These are phyloP conservation scores for Ochlodes sylvanus DNA, from an alignment of 2,888 invertebrate genomes.

Conservation along the genomic window DNA sequence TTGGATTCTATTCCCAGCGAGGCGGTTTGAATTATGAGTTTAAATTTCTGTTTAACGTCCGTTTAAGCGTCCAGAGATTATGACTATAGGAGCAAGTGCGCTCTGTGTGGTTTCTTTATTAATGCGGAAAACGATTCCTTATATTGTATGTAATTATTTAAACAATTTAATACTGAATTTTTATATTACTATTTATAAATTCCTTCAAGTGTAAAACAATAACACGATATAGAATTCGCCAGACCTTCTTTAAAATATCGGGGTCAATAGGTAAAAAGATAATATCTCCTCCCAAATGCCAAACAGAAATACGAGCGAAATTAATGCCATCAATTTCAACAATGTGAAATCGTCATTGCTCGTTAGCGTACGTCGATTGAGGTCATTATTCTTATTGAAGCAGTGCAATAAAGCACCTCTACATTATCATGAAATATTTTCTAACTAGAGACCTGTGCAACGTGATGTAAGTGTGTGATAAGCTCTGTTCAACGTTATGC, in stretches of 20 bases:
- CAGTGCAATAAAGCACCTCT: conserved; percentile 46
- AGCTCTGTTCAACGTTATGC: conserved; percentile 23
- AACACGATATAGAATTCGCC: background rate
- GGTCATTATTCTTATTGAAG: conserved; percentile 64
- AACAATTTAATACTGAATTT: background rate
- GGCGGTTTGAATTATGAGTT: no score
- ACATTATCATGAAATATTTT: conserved; percentile 17
- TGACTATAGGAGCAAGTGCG: no score
- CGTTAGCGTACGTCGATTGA: conserved; percentile 49
- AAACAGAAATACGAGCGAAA: conserved; percentile 54
- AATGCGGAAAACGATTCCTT: no score
- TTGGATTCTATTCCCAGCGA: no score
- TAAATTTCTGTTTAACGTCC: no score
- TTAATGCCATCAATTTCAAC: conserved; percentile 56
- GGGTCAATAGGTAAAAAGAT: conserved; percentile 64
- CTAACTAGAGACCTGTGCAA: conserved; percentile 32
- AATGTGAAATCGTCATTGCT: conserved; percentile 55
- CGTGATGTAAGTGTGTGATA: conserved; percentile 32
- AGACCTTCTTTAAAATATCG: conserved; percentile 36
- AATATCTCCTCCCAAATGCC: conserved; percentile 63
- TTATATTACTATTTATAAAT: background rate
- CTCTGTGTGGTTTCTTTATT: no score
- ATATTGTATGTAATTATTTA: background rate
- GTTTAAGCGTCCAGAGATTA: no score
- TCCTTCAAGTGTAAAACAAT: background rate